These are phyloP conservation scores for Montipora foliosa DNA, from an alignment of 64 coral and sea anemone genomes.

Conservation along the genomic window DNA sequence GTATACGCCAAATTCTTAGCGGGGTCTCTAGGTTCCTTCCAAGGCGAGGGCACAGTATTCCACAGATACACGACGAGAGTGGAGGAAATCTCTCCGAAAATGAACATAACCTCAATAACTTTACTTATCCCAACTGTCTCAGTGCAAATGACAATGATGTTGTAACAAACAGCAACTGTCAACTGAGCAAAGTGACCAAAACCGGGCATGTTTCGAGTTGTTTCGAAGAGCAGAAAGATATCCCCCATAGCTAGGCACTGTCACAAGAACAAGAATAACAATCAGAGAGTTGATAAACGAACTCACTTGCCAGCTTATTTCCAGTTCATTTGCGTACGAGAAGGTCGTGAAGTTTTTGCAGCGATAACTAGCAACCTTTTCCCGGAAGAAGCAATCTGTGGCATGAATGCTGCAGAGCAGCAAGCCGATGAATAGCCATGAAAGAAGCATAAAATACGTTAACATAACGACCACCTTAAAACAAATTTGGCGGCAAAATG, in stretches of 20 bases:
- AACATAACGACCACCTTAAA: not conserved
- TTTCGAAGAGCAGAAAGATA: not conserved
- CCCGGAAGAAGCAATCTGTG: constrained; percentile 32
- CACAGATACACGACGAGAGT: not conserved
- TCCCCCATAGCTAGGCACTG: not conserved
- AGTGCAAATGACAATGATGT: constrained; percentile 31
- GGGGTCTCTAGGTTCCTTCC: not conserved
- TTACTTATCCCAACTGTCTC: not conserved
- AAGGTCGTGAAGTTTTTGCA: not conserved
- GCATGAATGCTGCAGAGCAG: constrained; percentile 28
- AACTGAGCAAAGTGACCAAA: too few relatives aligned
- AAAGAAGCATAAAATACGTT: constrained; percentile 22
- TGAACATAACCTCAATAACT: constrained; percentile 17
- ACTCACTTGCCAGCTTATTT: constrained; percentile 30
- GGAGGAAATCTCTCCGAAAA: not conserved
- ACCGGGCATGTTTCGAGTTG: not conserved
- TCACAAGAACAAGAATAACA: too few relatives aligned
- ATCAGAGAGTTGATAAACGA: constrained; percentile 27
- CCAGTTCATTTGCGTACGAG: constrained; percentile 45
- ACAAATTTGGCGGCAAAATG: not conserved
- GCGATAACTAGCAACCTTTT: constrained; percentile 39
- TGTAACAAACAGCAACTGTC: constrained; percentile 4
- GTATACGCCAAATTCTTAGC: not conserved
- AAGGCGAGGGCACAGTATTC: too few relatives aligned
- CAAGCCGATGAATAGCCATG: not conserved